Evolutionary conservation across 2,797 vertebrate species (phyloP), one percentile per base, ranked within the genome.

Genomic region (Diglossa cyanea): DNA sequence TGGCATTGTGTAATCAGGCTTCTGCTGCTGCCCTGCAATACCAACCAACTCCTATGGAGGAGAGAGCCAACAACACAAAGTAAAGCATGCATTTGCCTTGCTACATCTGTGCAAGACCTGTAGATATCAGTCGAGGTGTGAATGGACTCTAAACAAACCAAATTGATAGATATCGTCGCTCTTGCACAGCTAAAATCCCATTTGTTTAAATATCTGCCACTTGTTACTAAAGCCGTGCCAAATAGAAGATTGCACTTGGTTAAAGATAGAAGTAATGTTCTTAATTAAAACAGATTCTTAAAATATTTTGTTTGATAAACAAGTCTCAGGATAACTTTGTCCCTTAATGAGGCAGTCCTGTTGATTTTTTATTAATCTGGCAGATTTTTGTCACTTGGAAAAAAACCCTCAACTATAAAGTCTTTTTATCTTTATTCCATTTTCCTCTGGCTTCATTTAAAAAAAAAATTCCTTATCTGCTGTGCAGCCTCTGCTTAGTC

Each of bases 281-380:
- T 92, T 94, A 96, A 96, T 95, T 90, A 86, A 95, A 94, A 72
- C 33, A 93, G 88, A 88, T 91, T 81, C 85, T 93, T 96, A 88
- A 71, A 90, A 88, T 93, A 60, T 90, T 96, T 96, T 30, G 23
- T 81, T 94, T 95, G 89, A 96, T 95, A 88, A 82, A 70, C 37
- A 97, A 97, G 75, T 91, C 83, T 96, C 79, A 61, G 97, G 96
- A 98, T 97, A 97, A 93, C 93, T 96, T 96, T 90, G 77, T 85
- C 97, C 85, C 77, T 81, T 93, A 94, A 74, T n/a, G 53, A 94
- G 74, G 74, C 90, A 39, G 8, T 71, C 81, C 50, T 70, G 66
- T 67, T 88, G 81, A 86, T 93, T 86, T 91, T 95, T 28, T 81
- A 83, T 92, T 94, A 97, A 97, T 97, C 89, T 74, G 31, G 48